Evolutionary conservation across 2,888 invertebrate genomes (phyloP).

Genomic region (Blera fallax): DNA sequence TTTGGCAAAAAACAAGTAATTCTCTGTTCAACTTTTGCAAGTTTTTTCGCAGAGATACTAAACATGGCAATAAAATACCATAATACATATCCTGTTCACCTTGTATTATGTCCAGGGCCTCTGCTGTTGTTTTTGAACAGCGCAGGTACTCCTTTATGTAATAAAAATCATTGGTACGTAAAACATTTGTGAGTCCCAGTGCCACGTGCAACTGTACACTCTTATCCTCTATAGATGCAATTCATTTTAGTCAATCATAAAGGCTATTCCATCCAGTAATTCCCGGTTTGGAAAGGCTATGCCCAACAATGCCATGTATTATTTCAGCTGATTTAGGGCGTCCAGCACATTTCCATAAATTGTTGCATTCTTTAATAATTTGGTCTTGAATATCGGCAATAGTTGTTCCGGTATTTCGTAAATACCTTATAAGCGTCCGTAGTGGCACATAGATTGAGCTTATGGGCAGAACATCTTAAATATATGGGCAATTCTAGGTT

Average conservation of each 20-base stretch:
- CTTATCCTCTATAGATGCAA: constrained; percentile 18
- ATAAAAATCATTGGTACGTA: constrained; percentile 16
- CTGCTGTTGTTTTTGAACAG: constrained; percentile 30
- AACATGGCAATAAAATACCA: constrained; percentile 33
- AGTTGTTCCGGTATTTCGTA: background rate
- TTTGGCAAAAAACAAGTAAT: constrained; percentile 14
- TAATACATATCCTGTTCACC: constrained; percentile 1
- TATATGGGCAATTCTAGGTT: background rate
- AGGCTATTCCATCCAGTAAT: constrained; percentile 50
- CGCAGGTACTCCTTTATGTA: constrained; percentile 24
- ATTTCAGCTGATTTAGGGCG: constrained; percentile 44
- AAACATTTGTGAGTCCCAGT: constrained; percentile 7
- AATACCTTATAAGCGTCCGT: background rate
- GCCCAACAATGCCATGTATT: constrained; percentile 35
- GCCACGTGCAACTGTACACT: background rate
- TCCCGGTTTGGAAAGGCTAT: constrained; percentile 14
- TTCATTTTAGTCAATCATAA: constrained; percentile 37
- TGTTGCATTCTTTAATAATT: constrained; percentile 42
- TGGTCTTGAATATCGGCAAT: background rate
- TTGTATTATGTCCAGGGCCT: constrained; percentile 23
- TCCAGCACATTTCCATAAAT: constrained; percentile 43
- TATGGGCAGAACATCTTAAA: background rate
- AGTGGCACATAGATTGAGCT: background rate
- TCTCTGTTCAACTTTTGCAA: constrained; percentile 24
- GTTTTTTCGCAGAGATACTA: constrained; percentile 16